Evolutionary conservation across 2,113 vertebrate genomes (phyloP), one percentile per base, ranked within the genome.

Genomic region (Myocastor coypus): DNA sequence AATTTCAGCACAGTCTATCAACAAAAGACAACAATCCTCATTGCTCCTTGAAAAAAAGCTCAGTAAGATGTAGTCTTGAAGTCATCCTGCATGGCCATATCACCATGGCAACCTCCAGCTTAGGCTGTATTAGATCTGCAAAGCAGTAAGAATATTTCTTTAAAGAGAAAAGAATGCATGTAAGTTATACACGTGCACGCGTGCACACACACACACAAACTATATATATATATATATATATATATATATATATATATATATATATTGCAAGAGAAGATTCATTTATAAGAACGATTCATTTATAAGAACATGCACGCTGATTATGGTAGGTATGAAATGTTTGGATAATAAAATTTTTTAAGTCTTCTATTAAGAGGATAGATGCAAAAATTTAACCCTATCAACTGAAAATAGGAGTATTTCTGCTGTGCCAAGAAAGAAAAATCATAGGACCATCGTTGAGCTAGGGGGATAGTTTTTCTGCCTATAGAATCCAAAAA

Each of bases 21-120:
- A 55, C 13, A 88, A 92, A 95, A 90, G 37, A 84, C 64, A 95
- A 94, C 28, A 94, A 61, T 89, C 9, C 17, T 93, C 81, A 92
- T 81, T 96, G 68, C 73, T 94, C 78, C 32, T 19, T 37, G 30
- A 75, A 3, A 96, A 87, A 91, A 94, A 42, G n/a, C 52, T 89
- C 93, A 87, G 94, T 86, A 92, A 94, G 95, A 96, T 92, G 63
- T 55, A 85, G 69, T 88, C 90, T 63, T 93, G 40, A 94, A 97
- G 94, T 86, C 86, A 93, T 94, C 66, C 64, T 92, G 42, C 82
- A 86, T 86, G 93, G 46, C 83, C 92, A 83, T 66, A 96, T 97
- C 95, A 96, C 97, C 97, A 98, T 98, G 97, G 97, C 86, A 98
- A 98, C 97, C 71, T 94, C 42, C 92, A 96, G 78, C 90, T 94